A percentile compares a stretch with the other conserved stretches of the same genome.
phyloP scores from a whole-genome alignment of 1,140 invertebrate genomes.

The Spodoptera litura region DNA sequence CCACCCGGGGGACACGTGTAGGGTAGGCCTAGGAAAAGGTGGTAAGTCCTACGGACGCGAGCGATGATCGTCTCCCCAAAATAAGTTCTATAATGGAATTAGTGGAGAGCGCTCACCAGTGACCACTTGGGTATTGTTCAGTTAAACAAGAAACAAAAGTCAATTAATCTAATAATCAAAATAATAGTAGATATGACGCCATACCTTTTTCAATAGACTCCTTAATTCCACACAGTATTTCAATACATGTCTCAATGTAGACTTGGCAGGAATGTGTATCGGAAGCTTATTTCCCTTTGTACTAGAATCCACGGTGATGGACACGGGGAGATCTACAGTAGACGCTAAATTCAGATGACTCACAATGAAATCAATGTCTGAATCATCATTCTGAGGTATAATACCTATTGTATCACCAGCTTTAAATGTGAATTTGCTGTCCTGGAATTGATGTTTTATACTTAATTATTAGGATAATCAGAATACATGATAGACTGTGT shows the following conservation, averaged over 20 bases:
- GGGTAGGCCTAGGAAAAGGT: too few relatives aligned
- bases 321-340: constrained; percentile 58
- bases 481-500: too few relatives aligned
- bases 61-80: too few relatives aligned
- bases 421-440: constrained; percentile 66
- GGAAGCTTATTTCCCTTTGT: constrained; percentile 70
- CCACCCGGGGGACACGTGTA: too few relatives aligned
- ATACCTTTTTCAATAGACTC: constrained; percentile 82
- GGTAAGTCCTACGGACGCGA: too few relatives aligned
- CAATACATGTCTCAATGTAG: constrained; percentile 77
- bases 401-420: constrained; percentile 76
- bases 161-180: too few relatives aligned
- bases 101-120: too few relatives aligned
- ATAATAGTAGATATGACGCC: background rate
- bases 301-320: constrained; percentile 52
- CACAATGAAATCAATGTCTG: constrained; percentile 64
- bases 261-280: constrained; percentile 74
- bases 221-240: constrained; percentile 79
- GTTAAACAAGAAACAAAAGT: too few relatives aligned
- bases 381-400: constrained; percentile 64
- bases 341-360: constrained; percentile 59
- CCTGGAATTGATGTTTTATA: constrained; percentile 61
- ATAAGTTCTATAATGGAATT: too few relatives aligned
- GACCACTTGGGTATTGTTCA: too few relatives aligned
- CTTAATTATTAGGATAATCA: too few relatives aligned